Evolutionary conservation across 2,797 vertebrate genomes (phyloP), one percentile per base, ranked within the genome.

Genomic region (Synanceia verrucosa): DNA sequence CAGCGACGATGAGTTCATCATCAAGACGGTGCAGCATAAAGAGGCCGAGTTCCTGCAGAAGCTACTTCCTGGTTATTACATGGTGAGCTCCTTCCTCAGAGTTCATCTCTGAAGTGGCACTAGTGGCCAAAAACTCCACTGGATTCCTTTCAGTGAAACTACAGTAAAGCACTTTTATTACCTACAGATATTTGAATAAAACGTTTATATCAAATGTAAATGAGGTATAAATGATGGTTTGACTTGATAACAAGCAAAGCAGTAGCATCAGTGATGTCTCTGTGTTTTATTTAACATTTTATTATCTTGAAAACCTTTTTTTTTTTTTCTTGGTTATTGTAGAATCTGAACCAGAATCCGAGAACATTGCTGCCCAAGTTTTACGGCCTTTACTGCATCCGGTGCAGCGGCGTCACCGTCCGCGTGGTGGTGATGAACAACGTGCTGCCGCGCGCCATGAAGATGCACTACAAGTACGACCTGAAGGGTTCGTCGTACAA

Each of bases 31-130:
- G 84, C 96, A 98, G 88, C 96, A 95, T 76, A 99, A 99, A 90
- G 97, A 99, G 89, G 97, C 97, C 0, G 97, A 98, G 86, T 99
- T 99, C 84, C 95, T 99, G 81, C 97, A 99, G 91, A 99, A 99
- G 86, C 90, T 99, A 11, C 95, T 99, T 82, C 97, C 97, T 1
- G 97, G 97, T 65, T 99, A 99, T 87, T 99, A 98, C 83, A 99
- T 99, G 97, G 97, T 99, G 82, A 95, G 93, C 26, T 21, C 18
- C 21, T 18, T 16, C 29, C 34, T 28, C 21, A 4, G 6, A 29
- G 28, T 29, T 29, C 28, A 29, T 6, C 28, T 29, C 28, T 29
- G 28, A 29, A 29, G 28, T 29, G 28, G 4, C 6, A 29, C 28
- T 29, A 29, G 28, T 29, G 28, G 6, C 6, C 28, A 29, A 6